These are phyloP conservation scores for Zeus faber DNA, from an alignment of 2,113 vertebrate species.

Conservation along the genomic window DNA sequence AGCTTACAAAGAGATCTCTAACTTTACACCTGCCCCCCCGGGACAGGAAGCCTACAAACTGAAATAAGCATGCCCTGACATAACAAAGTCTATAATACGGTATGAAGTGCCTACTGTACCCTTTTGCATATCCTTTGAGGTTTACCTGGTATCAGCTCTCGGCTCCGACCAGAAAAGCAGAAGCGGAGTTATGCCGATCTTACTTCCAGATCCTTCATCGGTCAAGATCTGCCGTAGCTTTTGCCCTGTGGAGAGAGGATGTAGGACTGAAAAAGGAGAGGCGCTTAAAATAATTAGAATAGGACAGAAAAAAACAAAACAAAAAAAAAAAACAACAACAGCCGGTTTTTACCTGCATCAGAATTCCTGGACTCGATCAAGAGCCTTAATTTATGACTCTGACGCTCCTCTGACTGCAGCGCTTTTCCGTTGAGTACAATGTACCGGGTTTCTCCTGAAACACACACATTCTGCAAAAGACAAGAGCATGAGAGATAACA, in stretches of 20 bases:
- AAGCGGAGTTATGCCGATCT: constrained; percentile 37
- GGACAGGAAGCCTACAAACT: too few species aligned
- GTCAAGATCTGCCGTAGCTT: constrained; percentile 48
- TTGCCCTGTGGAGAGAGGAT: constrained; percentile 46
- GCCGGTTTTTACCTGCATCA: too few species aligned
- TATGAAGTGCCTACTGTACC: too few species aligned
- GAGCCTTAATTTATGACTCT: constrained; percentile 62
- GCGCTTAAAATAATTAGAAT: background rate
- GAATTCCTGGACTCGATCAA: constrained; percentile 47
- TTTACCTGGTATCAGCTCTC: constrained; percentile 49
- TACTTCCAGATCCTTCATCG: constrained; percentile 40
- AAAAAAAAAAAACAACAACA: too few species aligned
- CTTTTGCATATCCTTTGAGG: too few species aligned
- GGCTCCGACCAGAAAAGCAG: constrained; percentile 50
- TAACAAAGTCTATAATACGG: too few species aligned
- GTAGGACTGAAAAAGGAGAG: constrained; percentile 4
- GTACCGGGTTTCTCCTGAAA: constrained; percentile 74
- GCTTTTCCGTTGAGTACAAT: constrained; percentile 69
- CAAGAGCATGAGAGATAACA: background rate
- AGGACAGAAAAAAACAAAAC: background rate
- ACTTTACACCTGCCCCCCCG: too few species aligned
- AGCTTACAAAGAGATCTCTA: too few species aligned
- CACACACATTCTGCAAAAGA: constrained; percentile 76
- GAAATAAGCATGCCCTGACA: too few species aligned
- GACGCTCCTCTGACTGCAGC: constrained; percentile 8